Base-by-base conservation (phyloP, 2,888 invertebrate species). In the Alcis repandata region DNA sequence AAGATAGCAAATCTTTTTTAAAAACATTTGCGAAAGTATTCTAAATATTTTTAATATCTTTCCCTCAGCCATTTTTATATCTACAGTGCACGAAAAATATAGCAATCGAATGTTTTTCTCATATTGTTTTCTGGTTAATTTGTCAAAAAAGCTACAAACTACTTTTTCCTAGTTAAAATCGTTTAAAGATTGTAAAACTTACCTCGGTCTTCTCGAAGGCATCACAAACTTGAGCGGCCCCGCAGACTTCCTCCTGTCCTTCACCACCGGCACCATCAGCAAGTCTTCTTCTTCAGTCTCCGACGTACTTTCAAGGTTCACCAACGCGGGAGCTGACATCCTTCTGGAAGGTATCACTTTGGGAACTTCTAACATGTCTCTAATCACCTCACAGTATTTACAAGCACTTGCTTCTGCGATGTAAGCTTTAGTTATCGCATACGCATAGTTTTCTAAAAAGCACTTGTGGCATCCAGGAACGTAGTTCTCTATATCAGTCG, bases 261-360 rank as follows among this genome's bases (percentile, higher is more conserved):
- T 89, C 46, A 89, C 80, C 6, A 78, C 87, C 9, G 94, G 94
- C 71, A 94, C 94, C 70, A 92, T 86, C 62, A 95, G 87, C 17
- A 88, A 76, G 22, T 88, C 86, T 32, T 91, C 92, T 11, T 91
- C 91, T 11, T 92, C 93, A 13, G 90, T 86, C 62, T 90, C 91
- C 0, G 92, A 88, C 15, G 91, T 91, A 70, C 91, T 91, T 4
- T 91, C 91, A 45, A 92, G 73, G 59, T 94, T 91, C 36, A 93
- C 85, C 36, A 95, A 79, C n/a, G 95, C 94, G 0, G 95, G 95
- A 0, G 95, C 94, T 0, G 95, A 95, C 78, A 89, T 88, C 63
- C 95, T 88, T 70, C 94, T 90, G 45, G 91, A 92, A 17, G 91
- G 87, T 10, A 85, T 72, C 51, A 76, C 75, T 67, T 89, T 90